A percentile compares a stretch with the other conserved stretches of the same genome.
phyloP scores from a whole-genome alignment of 2,113 vertebrate genomes.

The Heterochromis multidens region DNA sequence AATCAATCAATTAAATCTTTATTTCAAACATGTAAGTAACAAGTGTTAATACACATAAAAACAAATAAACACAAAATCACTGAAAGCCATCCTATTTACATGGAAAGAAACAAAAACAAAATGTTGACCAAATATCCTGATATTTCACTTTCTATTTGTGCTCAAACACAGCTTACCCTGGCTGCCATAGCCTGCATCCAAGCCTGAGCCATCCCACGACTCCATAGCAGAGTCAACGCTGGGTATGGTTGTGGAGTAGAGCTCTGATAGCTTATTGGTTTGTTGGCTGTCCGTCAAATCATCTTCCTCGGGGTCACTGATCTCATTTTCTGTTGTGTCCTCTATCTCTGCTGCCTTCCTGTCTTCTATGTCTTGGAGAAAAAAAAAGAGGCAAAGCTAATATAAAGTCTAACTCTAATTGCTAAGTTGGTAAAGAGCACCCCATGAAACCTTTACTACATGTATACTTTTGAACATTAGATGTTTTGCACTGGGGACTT shows the following conservation, averaged over 20 bases:
- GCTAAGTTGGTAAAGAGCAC: not conserved
- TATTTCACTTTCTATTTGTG: too few species aligned
- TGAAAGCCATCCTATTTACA: too few species aligned
- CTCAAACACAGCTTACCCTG: slow-evolving; percentile 75
- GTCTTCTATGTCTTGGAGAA: slow-evolving; percentile 72
- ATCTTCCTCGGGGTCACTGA: slow-evolving; percentile 89
- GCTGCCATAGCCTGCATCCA: slow-evolving; percentile 88
- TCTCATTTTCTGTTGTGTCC: slow-evolving; percentile 74
- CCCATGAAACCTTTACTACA: not conserved
- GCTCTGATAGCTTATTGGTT: slow-evolving; percentile 83
- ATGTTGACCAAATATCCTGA: too few species aligned
- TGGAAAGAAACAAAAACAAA: too few species aligned
- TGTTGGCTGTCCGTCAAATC: slow-evolving; percentile 87
- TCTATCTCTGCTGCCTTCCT: slow-evolving; percentile 73
- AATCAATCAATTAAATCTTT: too few species aligned
- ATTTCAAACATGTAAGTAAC: too few species aligned
- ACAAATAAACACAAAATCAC: too few species aligned
- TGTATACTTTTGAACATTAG: not conserved
- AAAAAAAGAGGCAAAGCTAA: not conserved
- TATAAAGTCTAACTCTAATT: not conserved
- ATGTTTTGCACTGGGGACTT: too few species aligned
- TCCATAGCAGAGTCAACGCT: slow-evolving; percentile 95
- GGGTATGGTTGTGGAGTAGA: slow-evolving; percentile 86
- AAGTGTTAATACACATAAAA: too few species aligned
- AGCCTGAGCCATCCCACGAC: slow-evolving; percentile 90